Conservation (phyloP, 1,140 invertebrate genomes). For the Drosophila varians region DNA sequence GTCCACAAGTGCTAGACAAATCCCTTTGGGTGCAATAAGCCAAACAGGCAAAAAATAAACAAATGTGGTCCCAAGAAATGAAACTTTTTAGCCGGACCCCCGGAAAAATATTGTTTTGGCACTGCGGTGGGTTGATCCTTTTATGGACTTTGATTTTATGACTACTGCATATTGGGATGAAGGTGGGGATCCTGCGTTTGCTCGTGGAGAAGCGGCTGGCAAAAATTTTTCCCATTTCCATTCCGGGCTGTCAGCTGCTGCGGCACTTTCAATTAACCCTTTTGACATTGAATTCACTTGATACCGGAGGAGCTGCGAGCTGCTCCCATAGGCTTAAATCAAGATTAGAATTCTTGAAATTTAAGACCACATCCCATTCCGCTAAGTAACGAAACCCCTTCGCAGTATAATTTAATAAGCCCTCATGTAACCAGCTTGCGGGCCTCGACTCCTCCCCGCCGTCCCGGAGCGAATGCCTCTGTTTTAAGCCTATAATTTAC, state of each 20-base stretch:
- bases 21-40: slow-evolving; percentile 65
- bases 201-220: neutral
- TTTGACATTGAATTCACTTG: slow-evolving; percentile 73
- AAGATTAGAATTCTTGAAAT: slow-evolving; percentile 66
- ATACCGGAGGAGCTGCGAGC: slow-evolving; percentile 28
- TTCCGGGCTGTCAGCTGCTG: slow-evolving; percentile 35
- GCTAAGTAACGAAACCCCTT: slow-evolving; percentile 9
- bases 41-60: slow-evolving; percentile 1
- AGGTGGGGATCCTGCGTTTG: too few relatives aligned
- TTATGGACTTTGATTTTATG: slow-evolving; percentile 66
- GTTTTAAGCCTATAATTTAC: slow-evolving; percentile 79
- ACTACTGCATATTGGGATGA: slow-evolving; percentile 29
- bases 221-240: slow-evolving; percentile 4
- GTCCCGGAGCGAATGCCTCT: neutral
- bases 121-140: slow-evolving; percentile 42
- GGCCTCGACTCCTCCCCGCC: slow-evolving; percentile 11
- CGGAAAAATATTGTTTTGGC: slow-evolving; percentile 60
- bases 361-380: slow-evolving; percentile 33
- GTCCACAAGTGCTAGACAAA: slow-evolving; percentile 13
- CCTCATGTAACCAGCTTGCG: slow-evolving; percentile 47
- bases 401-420: slow-evolving; percentile 71
- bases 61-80: slow-evolving; percentile 12
- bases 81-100: slow-evolving; percentile 44
- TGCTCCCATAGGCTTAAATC: slow-evolving; percentile 48
- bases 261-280: slow-evolving; percentile 59